phyloP scores from a whole-genome alignment of 2,113 vertebrate species.

The Dipodomys merriami region DNA sequence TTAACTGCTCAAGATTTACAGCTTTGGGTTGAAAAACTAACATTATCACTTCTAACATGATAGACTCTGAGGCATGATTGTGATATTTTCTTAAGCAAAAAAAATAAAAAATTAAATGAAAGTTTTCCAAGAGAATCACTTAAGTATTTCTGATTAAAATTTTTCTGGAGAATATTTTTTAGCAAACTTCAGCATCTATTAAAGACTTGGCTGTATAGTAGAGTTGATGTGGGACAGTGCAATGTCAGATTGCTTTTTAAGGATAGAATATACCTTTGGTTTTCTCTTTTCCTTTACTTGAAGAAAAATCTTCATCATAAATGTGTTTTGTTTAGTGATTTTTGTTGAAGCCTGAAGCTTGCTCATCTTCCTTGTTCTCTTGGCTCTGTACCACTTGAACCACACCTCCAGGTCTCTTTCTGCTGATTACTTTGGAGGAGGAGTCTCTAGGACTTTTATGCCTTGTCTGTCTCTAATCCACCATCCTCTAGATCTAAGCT shows the following conservation, averaged over 20 bases:
- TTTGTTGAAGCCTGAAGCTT: no score
- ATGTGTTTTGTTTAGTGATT: no score
- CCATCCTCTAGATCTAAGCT: no score
- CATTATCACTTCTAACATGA: neutral
- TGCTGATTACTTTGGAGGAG: no score
- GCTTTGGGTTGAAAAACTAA: neutral
- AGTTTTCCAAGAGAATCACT: neutral
- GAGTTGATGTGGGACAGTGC: neutral
- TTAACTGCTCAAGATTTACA: neutral
- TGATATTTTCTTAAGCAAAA: neutral
- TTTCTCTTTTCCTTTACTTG: neutral
- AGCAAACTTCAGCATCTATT: neutral
- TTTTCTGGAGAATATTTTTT: neutral
- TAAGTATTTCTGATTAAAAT: slow-evolving; percentile 5
- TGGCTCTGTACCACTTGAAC: no score
- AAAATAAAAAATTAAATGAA: slow-evolving; percentile 25
- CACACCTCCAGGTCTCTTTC: no score
- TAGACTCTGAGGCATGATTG: neutral
- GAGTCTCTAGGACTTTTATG: no score
- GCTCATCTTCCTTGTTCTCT: no score
- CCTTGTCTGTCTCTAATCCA: no score
- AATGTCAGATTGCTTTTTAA: neutral
- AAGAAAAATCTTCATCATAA: neutral
- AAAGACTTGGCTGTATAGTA: fast-evolving
- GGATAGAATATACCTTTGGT: neutral